These are phyloP conservation scores for Macrosteles quadrilineatus DNA, from an alignment of 1,140 invertebrate genomes.

Conservation along the genomic window DNA sequence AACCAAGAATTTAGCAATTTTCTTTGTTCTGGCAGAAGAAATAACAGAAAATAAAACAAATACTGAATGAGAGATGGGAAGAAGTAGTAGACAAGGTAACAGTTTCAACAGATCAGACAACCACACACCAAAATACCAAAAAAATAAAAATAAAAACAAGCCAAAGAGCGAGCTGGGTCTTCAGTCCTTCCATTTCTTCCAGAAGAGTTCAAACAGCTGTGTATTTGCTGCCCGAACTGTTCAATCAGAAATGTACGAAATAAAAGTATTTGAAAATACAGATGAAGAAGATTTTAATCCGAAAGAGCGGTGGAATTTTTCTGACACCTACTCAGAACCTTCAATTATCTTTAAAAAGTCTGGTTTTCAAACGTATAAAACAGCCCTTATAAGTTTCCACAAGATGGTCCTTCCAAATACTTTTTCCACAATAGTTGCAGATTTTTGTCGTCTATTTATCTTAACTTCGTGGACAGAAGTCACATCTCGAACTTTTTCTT, in stretches of 20 bases:
- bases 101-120: not conserved
- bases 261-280: not conserved
- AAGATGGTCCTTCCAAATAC: too few relatives aligned
- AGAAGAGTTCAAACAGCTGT: not conserved
- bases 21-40: not conserved
- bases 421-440: too few relatives aligned
- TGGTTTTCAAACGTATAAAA: too few relatives aligned
- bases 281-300: not conserved
- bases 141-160: not conserved
- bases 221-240: not conserved
- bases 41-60: slow-evolving; percentile 4
- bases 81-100: not conserved
- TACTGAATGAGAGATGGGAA: not conserved
- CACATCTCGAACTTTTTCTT: too few relatives aligned
- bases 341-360: too few relatives aligned
- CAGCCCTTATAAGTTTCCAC: too few relatives aligned
- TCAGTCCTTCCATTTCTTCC: not conserved
- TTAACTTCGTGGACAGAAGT: too few relatives aligned
- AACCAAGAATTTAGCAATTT: not conserved
- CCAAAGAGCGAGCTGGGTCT: not conserved
- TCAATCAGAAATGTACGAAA: not conserved
- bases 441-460: too few relatives aligned
- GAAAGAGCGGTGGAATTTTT: too few relatives aligned
- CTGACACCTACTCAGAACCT: too few relatives aligned
- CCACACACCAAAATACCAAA: not conserved